Evolutionary conservation across 2,797 vertebrate genomes (phyloP).

Genomic region (Sorex maritimensis): DNA sequence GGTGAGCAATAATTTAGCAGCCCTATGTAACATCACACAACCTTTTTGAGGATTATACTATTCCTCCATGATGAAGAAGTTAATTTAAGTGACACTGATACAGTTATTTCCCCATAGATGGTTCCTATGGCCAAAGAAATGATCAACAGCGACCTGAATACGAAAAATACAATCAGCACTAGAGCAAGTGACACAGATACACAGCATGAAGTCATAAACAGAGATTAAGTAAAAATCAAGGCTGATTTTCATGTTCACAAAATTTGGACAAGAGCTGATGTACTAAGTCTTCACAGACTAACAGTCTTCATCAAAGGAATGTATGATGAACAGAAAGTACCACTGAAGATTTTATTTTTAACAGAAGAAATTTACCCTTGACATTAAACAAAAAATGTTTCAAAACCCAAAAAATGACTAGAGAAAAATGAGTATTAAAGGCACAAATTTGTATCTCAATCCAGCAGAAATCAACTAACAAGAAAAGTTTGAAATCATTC

Average conservation of each 20-base stretch:
- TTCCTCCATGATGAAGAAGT: slow-evolving; percentile 7
- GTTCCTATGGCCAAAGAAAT: not conserved
- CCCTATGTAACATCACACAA: not conserved
- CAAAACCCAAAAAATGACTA: slow-evolving; percentile 25
- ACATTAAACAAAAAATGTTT: slow-evolving; percentile 52
- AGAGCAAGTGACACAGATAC: not conserved
- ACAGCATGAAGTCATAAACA: not conserved
- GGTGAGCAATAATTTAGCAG: slow-evolving; percentile 54
- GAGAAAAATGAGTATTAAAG: not conserved
- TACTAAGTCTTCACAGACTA: not conserved
- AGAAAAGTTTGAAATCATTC: not conserved
- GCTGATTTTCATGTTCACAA: slow-evolving; percentile 2
- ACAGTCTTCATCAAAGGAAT: slow-evolving; percentile 45
- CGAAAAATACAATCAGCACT: not conserved
- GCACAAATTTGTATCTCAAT: not conserved
- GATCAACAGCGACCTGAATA: not conserved
- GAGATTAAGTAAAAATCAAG: slow-evolving; percentile 6
- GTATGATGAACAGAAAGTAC: slow-evolving; percentile 11
- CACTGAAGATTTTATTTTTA: not conserved
- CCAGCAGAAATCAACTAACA: not conserved
- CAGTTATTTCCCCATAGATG: not conserved
- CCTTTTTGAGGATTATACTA: not conserved
- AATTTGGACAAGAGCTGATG: slow-evolving; percentile 24
- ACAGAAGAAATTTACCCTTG: slow-evolving; percentile 42
- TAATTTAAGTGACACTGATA: not conserved